Evolutionary conservation across 2,797 vertebrate species (phyloP), one percentile per base, ranked within the genome.

Genomic region (Vipera latastei): DNA sequence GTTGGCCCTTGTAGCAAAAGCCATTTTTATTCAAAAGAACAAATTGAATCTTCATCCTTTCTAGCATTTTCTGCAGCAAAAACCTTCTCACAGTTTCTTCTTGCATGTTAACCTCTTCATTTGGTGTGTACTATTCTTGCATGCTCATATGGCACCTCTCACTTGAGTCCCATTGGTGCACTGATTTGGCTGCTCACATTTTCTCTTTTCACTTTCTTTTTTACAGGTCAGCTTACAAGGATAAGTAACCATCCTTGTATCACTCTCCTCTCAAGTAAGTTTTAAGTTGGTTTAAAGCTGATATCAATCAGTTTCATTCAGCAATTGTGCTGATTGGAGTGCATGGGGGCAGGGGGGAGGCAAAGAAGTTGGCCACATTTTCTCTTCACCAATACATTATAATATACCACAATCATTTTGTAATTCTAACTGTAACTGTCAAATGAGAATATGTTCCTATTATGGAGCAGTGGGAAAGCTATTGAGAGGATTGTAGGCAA

Each of bases 191-290:
- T 95, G 97, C 97, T 97, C 97, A 97, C 97, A 48, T 93, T 95
- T 97, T 97, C 97, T 96, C 97, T 94, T 92, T 95, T 97, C 95
- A 97, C 96, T 96, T 97, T 97, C 96, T 97, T 95, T 95, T 93
- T 97, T 97, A 83, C 98, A 99, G 99, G 98, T 99, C 98, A 98
- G 98, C 96, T 98, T 99, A 98, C 98, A 99, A 98, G 98, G 98
- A 97, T 99, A 98, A 99, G 97, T 96, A 96, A 97, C 97, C 97
- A 96, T 97, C 96, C 97, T 97, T 97, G 97, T 97, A 86, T 96
- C 97, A 96, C 97, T 98, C 98, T 97, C 96, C 97, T 98, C 96
- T 98, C 97, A 98, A 98, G 98, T 99, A 98, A 98, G 98, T 98
- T 97, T 95, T 92, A 11, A 51, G 89, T 89, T 78, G 88, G 91